A percentile compares a stretch with the other conserved stretches of the same genome.
These are phyloP conservation scores for Acromyrmex echinatior DNA, from an alignment of 1,140 invertebrate species.

Conservation along the genomic window DNA sequence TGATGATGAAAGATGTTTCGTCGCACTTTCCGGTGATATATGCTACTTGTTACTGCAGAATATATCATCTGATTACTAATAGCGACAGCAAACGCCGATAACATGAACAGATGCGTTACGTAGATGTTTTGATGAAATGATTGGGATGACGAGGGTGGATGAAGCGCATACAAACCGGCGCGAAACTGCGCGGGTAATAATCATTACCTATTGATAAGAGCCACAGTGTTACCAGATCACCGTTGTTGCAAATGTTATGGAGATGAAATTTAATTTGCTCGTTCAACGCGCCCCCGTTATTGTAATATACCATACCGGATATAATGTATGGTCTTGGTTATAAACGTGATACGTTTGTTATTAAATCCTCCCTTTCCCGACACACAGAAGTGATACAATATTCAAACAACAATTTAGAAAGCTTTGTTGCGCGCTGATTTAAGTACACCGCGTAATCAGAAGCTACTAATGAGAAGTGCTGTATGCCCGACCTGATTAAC, in stretches of 20 bases:
- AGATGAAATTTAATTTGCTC: conserved; percentile 66
- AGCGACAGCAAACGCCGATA: conserved; percentile 32
- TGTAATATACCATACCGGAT: conserved; percentile 25
- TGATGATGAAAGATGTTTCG: conserved; percentile 4
- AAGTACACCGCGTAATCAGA: conserved; percentile 57
- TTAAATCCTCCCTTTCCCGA: conserved; percentile 7
- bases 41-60: neutral
- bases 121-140: conserved; percentile 45
- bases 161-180: conserved; percentile 8
- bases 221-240: conserved; percentile 57
- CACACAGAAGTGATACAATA: conserved; percentile 34
- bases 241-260: conserved; percentile 55
- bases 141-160: neutral
- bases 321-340: conserved; percentile 35
- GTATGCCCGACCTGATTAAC: conserved; percentile 53
- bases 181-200: conserved; percentile 50
- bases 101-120: neutral
- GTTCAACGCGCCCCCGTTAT: conserved; percentile 8
- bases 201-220: conserved; percentile 64
- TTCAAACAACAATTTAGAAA: conserved; percentile 55
- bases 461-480: conserved; percentile 54
- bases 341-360: conserved; percentile 42
- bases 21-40: neutral
- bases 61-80: neutral
- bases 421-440: conserved; percentile 42